phyloP scores from a whole-genome alignment of 2,888 invertebrate genomes.

The Dicyrtomina minuta region DNA sequence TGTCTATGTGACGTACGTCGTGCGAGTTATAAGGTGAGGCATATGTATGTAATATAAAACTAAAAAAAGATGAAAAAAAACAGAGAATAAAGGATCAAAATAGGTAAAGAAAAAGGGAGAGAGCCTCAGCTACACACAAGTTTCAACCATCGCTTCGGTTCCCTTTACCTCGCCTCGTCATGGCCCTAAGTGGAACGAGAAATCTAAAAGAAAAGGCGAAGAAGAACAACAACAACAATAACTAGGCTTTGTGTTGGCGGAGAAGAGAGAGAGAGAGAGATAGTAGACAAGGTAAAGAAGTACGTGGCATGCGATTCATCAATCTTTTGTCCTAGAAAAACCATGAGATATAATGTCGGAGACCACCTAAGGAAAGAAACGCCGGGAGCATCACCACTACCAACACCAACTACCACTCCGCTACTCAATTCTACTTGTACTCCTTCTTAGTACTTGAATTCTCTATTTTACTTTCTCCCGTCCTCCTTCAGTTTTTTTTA shows the following conservation, averaged over 20 bases:
- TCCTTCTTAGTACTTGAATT: background rate
- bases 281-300: slow-evolving; percentile 29
- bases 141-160: background rate
- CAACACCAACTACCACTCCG: background rate
- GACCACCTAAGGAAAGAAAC: slow-evolving; percentile 29
- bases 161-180: background rate
- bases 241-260: slow-evolving; percentile 7
- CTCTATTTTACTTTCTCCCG: background rate
- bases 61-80: background rate
- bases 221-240: slow-evolving; percentile 21
- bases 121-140: too few species aligned
- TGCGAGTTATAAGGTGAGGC: too few species aligned
- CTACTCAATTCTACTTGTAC: slow-evolving; percentile 20
- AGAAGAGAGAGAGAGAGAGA: slow-evolving; percentile 15
- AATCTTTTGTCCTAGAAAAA: slow-evolving; percentile 42
- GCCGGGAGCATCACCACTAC: background rate
- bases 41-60: too few species aligned
- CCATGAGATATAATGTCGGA: slow-evolving; percentile 37
- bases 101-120: background rate
- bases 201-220: background rate
- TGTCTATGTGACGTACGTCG: too few species aligned
- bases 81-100: background rate
- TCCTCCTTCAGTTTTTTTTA: background rate
- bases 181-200: background rate
- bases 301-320: slow-evolving; percentile 42